Conservation (phyloP, 1,140 invertebrate species). For the Musca vetustissima region DNA sequence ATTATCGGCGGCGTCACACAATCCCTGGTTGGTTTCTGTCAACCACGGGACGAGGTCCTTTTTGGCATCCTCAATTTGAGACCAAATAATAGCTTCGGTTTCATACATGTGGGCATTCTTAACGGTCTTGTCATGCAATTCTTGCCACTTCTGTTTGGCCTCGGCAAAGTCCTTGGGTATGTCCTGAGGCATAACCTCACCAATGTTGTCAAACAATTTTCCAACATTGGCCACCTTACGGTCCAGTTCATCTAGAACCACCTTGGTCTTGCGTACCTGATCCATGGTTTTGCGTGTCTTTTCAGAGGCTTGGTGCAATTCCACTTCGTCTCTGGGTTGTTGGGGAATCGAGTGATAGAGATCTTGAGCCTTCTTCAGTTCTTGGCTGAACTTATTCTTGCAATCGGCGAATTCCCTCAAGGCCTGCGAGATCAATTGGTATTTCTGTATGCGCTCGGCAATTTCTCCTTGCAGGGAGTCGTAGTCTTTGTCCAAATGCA, state of each 20-base stretch:
- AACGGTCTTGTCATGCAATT: constrained; percentile 68
- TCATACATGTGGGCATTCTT: constrained; percentile 77
- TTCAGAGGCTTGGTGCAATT: constrained; percentile 66
- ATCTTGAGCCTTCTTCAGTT: constrained; percentile 64
- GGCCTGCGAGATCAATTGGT: constrained; percentile 69
- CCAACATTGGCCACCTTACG: constrained; percentile 69
- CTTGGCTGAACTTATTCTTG: constrained; percentile 67
- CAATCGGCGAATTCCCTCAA: constrained; percentile 77
- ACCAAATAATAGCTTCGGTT: constrained; percentile 87
- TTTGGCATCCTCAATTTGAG: constrained; percentile 84
- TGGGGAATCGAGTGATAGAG: constrained; percentile 43
- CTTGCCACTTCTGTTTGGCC: constrained; percentile 73
- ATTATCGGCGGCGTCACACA: constrained; percentile 74
- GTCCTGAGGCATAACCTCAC: constrained; percentile 68
- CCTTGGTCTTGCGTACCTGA: constrained; percentile 72
- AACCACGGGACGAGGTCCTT: constrained; percentile 84
- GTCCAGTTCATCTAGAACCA: constrained; percentile 74
- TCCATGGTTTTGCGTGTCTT: constrained; percentile 76
- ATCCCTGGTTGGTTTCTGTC: constrained; percentile 72
- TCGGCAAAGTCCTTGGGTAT: constrained; percentile 66
- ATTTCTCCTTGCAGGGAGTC: constrained; percentile 75
- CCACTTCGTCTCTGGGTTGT: constrained; percentile 47
- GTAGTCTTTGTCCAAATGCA: constrained; percentile 75
- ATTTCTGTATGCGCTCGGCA: constrained; percentile 73
- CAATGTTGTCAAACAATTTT: constrained; percentile 73